Percentiles rank a stretch among this genome's conserved stretches.
Conservation (phyloP, 2,113 vertebrate species). For the Psammodynastes pulverulentus region DNA sequence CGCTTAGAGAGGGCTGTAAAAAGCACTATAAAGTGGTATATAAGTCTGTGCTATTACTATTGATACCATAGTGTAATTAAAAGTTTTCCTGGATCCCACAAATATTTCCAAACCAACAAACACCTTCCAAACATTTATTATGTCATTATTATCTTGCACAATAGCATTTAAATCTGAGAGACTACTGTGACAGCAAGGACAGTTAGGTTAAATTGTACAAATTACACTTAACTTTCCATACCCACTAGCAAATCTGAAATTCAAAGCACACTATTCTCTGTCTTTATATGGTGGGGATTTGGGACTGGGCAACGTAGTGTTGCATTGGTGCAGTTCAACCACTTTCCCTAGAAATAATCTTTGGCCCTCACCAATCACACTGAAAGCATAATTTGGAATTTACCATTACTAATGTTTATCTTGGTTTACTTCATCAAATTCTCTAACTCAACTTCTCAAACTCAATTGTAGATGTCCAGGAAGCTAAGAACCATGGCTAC, state of each 20-base stretch:
- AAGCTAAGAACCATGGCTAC: neutral
- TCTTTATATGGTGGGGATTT: neutral
- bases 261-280: neutral
- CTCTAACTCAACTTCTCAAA: neutral
- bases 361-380: neutral
- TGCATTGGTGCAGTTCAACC: neutral
- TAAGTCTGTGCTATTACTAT: too few relatives aligned
- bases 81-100: neutral
- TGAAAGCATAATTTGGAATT: neutral
- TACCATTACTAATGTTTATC: neutral
- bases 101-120: constrained; percentile 20
- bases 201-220: neutral
- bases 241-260: neutral
- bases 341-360: neutral
- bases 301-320: neutral
- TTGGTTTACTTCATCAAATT: neutral
- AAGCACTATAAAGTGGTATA: too few relatives aligned
- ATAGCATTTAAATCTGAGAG: neutral
- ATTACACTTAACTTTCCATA: neutral
- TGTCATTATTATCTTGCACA: constrained; percentile 32
- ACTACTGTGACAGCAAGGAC: neutral
- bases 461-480: neutral
- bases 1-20: too few relatives aligned
- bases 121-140: constrained; percentile 14
- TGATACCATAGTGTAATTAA: too few relatives aligned